Percentiles rank a stretch among this genome's conserved stretches.
Evolutionary conservation across 1,140 invertebrate genomes (phyloP).

Genomic region (Ganaspis sp.): DNA sequence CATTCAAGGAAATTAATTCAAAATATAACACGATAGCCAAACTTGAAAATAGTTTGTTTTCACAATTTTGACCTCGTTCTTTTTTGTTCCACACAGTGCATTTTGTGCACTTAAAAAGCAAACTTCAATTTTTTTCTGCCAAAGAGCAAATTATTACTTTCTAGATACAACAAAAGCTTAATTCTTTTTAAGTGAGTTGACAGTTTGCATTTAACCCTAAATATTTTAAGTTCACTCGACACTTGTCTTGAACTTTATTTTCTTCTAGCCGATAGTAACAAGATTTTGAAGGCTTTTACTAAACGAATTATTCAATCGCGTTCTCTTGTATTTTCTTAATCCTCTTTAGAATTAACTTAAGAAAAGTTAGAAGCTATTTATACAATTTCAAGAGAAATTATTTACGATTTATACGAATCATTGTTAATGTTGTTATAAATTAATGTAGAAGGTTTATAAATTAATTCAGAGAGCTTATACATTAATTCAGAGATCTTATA

Average conservation of each 20-base stretch:
- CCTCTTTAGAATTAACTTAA: conserved; percentile 1
- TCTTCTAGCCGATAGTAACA: conserved; percentile 54
- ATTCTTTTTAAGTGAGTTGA: background rate
- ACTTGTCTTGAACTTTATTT: conserved; percentile 54
- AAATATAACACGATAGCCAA: background rate
- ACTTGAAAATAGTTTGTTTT: too few relatives aligned
- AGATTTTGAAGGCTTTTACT: conserved; percentile 50
- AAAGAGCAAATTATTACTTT: too few relatives aligned
- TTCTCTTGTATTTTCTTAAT: conserved; percentile 19
- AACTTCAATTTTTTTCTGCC: too few relatives aligned
- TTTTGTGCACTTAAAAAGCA: too few relatives aligned
- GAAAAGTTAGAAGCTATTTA: background rate
- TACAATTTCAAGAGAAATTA: background rate
- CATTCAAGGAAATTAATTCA: background rate
- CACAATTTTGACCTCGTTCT: background rate
- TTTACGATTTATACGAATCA: too few relatives aligned
- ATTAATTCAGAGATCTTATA: too few relatives aligned
- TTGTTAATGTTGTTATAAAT: too few relatives aligned
- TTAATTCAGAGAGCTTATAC: too few relatives aligned
- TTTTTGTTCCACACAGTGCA: too few relatives aligned
- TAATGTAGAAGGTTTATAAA: too few relatives aligned
- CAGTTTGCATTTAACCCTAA: conserved; percentile 49
- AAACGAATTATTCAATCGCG: conserved; percentile 57
- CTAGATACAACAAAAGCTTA: too few relatives aligned
- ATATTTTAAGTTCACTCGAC: conserved; percentile 35